Evolutionary conservation across 2,113 vertebrate species (phyloP), one percentile per base, ranked within the genome.

Genomic region (Pachypanchax playfairii): DNA sequence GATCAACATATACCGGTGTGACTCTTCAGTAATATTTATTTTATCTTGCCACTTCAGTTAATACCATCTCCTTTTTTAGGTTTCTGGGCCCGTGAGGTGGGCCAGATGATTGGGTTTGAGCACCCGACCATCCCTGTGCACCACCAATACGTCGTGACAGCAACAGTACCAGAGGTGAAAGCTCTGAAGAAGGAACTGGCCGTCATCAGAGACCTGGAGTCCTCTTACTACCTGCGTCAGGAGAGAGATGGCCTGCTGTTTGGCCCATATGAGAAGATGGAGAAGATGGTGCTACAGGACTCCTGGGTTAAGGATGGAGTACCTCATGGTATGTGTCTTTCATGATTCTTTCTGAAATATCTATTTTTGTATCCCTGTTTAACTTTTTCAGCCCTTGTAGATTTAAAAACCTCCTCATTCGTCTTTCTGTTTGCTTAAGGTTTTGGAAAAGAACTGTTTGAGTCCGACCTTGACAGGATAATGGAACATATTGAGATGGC

Each of bases 381-480:
- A 49, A 33, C 46, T 53, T 22, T n/a, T 35, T 4, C 6, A 11
- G 18, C 17, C 57, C 18, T 26, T 43, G 7, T 4, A 13, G 18
- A 5, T 54, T 21, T n/a, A 46, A 17, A 13, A 2, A 8, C 35
- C 9, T 5, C 8, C 2, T 43, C 11, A 14, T 55, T 5, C 8
- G 2, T 7, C 17, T 12, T 26, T 7, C 14, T 17, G 1, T 60
- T 0, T 44, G 69, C 2, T 44, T 61, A 82, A 99, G 97, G 94
- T 68, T 98, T 99, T 67, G 97, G 97, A 42, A 98, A 98, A 83
- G 97, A 99, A 67, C 91, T 99, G 71, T 99, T 98, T 86, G 96
- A 99, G 79, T 96, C 96, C 1, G 96, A 99, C 80, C 92, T 98
- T 28, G 96, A 98, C 89, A 91, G 97, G 70, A 97, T 99, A 76